Base-by-base conservation (phyloP, 2,888 invertebrate species). In the Drosophila meridiana region DNA sequence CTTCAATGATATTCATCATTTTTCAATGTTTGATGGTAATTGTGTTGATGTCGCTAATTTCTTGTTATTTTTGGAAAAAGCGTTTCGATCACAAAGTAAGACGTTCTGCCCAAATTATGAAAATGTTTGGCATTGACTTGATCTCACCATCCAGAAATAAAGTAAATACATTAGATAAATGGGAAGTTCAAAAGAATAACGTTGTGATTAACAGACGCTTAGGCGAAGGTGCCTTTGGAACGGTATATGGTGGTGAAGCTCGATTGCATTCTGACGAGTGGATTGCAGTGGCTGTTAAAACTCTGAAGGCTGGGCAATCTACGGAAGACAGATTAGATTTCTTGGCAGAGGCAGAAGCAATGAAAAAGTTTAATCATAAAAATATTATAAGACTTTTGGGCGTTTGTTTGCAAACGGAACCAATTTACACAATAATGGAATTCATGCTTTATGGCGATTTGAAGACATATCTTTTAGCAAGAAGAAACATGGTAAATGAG, bases 371-470 rank as follows among this genome's bases (percentile, higher is more conserved):
- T 92, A 96, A 97, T 65, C 98, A 98, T 92, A 96, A 96, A 88
- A 98, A 98, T 92, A 96, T 98, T 63, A 96, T 98, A 14, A 95
- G 96, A 81, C 94, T 98, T 38, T 93, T 98, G 28, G 98, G 97
- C 1, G 98, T 98, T 13, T 97, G 97, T 85, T 97, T 98, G 1
- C 96, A 96, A 89, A 95, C 95, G 52, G 97, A 98, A 88, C 98
- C 98, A 0, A 96, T 98, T 52, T 97, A 97, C 91, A 97, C 97
- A 0, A 95, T 98, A 14, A 98, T 98, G 98, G 98, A 98, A 93
- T 98, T 97, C 90, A 97, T 98, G 97, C 94, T 98, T 43, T 97
- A 98, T 91, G 98, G 98, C 30, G 98, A 98, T 92, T 93, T 98
- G 78, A 98, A 98, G 93, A 97, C 96, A 9, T 98, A 96, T 93